Evolutionary conservation across 35 echinoderm and acorn worm genomes (phyloP), one percentile per base, ranked within the genome.

Genomic region (Stichopus chloronotus): DNA sequence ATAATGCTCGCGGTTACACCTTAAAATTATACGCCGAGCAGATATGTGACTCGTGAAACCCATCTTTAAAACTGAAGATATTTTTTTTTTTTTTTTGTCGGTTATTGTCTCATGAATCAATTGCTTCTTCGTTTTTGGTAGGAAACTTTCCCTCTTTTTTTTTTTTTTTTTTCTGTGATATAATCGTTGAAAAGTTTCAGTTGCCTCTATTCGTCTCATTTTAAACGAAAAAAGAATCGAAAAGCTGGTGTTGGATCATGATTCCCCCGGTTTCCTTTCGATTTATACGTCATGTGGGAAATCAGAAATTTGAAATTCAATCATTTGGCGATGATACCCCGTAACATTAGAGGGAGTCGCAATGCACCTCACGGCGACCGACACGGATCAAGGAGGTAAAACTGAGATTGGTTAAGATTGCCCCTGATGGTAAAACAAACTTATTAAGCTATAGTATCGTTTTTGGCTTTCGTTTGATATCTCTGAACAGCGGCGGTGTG

Each of bases 241-340:
- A n/a, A 25, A 65, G 59, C 52, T 61, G 59, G 65, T 72, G 53
- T 52, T 59, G n/a, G 58, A 58, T 85, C 82, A 63, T 89, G 87
- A 89, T 89, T 89, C 71, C 87, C 87, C 87, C 59, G 87, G 87
- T 72, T 89, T 72, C 57, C 25, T 43, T 89, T 52, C 57, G 87
- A 89, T 89, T 89, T 89, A 89, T 89, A 89, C 61, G 57, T 71
- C 87, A 53, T 89, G 6, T 52, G 87, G 87, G 87, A 89, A 89
- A 89, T 89, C 87, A 89, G 87, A 89, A 89, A 89, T 65, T 52
- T 72, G 87, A 72, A 89, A 89, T 89, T 89, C 87, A 89, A 89
- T 89, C 87, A 89, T 63, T 89, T 89, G 87, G 87, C 59, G 65
- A 89, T 89, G 87, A 89, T 89, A 89, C 71, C 87, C 61, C 65